Conservation (phyloP, 2,113 vertebrate species). For the Myotis brandtii region DNA sequence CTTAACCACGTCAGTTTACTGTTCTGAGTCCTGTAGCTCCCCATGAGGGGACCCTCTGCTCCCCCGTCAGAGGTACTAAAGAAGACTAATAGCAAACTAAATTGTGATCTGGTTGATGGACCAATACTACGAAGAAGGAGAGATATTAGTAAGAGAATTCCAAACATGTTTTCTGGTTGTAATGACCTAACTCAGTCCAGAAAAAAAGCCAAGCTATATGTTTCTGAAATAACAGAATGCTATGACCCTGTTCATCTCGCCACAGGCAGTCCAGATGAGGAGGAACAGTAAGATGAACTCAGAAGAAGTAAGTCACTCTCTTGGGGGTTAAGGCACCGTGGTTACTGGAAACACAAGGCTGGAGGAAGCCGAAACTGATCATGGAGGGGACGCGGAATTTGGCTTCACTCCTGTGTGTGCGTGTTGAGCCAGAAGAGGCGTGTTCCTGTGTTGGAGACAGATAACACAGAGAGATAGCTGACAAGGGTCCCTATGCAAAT, state of each 20-base stretch:
- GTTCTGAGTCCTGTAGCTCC: background rate
- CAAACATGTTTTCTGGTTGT: background rate
- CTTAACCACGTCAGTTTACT: background rate
- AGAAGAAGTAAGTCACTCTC: background rate
- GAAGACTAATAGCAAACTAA: background rate
- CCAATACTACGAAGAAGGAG: background rate
- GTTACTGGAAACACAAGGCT: background rate
- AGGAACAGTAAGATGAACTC: background rate
- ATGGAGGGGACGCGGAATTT: background rate
- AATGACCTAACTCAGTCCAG: background rate
- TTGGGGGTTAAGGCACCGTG: background rate
- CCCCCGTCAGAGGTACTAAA: background rate
- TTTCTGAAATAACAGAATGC: slow-evolving; percentile 21
- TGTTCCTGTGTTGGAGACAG: slow-evolving; percentile 22
- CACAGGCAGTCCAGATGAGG: background rate
- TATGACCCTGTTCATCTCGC: background rate
- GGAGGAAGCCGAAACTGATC: background rate
- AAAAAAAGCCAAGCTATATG: background rate
- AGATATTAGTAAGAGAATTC: slow-evolving; percentile 25
- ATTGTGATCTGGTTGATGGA: background rate
- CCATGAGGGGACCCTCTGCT: background rate
- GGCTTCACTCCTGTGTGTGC: background rate
- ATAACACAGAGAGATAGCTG: background rate
- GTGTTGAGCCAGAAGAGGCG: background rate
- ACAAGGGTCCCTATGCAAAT: background rate